Base-by-base conservation (phyloP, 2,797 vertebrate species). In the Hoplostethus atlanticus region DNA sequence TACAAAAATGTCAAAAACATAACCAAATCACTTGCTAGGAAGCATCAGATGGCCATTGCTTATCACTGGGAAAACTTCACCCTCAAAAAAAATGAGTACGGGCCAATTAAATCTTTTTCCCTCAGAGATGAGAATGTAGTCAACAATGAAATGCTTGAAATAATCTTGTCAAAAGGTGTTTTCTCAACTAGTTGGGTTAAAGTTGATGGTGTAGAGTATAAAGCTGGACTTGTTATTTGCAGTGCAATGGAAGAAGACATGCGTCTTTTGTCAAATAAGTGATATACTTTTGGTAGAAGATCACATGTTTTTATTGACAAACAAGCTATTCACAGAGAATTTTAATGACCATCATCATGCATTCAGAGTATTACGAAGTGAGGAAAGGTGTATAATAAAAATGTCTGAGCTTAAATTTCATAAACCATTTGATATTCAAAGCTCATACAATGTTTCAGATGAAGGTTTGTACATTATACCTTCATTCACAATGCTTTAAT, bases 201-300 rank as follows among this genome's bases (percentile, higher is more conserved):
- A 66, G 60, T 83, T 70, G 53, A 83, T 76, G 42, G 75, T 79
- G 54, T 73, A 1, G 52, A 83, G 25, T 79, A 74, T 28, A 77
- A 34, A 81, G 9, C 34, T 71, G 77, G 75, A 75, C 75, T 83
- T 78, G 58, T 70, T 61, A 15, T 81, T 62, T 80, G 64, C 62
- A 73, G 42, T 77, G 47, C 48, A 69, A 56, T 84, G 52, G 64
- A 75, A 50, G 56, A 77, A 52, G 50, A 83, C 12, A 57, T 71
- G 55, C 57, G 69, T 73, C 2, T 85, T 81, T 71, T 73, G 55
- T 67, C 68, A 76, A 58, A 78, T 79, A 70, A 51, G 25, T 80
- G 56, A 82, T 54, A 2, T 76, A 71, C 31, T 76, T 76, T 65
- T 71, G 31, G 47, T 69, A 79, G 68, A 77, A 8, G 17, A 68